Conservation (phyloP, 1,140 invertebrate genomes). For the Laupala kohalensis region DNA sequence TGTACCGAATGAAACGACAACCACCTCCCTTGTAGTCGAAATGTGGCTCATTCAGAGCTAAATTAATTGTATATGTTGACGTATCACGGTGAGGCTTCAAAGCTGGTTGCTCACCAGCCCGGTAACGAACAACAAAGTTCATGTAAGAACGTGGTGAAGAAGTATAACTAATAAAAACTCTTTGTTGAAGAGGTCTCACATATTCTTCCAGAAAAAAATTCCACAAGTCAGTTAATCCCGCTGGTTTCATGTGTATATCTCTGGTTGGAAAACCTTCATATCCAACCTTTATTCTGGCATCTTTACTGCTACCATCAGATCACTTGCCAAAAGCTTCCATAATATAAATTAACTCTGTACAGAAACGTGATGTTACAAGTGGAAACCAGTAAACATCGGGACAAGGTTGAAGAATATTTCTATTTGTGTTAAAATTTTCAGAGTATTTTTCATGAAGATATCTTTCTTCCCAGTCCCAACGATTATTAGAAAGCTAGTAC, state of each 20-base stretch:
- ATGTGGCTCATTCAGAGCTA: slow-evolving; percentile 73
- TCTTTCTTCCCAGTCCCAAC: slow-evolving; percentile 78
- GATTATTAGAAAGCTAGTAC: slow-evolving; percentile 86
- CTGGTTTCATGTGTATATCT: slow-evolving; percentile 71
- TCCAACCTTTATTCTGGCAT: slow-evolving; percentile 44
- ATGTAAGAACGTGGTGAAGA: slow-evolving; percentile 81
- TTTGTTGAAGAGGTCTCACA: slow-evolving; percentile 50
- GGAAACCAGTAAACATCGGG: slow-evolving; percentile 99
- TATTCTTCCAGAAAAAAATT: slow-evolving; percentile 50
- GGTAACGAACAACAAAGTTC: slow-evolving; percentile 97
- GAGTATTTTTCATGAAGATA: slow-evolving; percentile 74
- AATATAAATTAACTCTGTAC: slow-evolving; percentile 74
- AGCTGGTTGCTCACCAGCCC: slow-evolving; percentile 86
- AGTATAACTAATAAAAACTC: slow-evolving; percentile 50
- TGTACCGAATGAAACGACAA: slow-evolving; percentile 87
- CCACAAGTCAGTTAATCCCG: slow-evolving; percentile 53
- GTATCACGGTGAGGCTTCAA: slow-evolving; percentile 94
- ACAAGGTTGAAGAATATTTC: slow-evolving; percentile 63
- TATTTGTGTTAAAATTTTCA: slow-evolving; percentile 50
- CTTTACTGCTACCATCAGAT: slow-evolving; percentile 83
- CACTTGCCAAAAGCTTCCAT: slow-evolving; percentile 87
- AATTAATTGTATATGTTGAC: slow-evolving; percentile 96
- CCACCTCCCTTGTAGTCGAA: slow-evolving; percentile 81
- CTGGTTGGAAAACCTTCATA: slow-evolving; percentile 70
- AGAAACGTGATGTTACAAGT: slow-evolving; percentile 73